A percentile compares a stretch with the other conserved stretches of the same genome.
Evolutionary conservation across 1,140 invertebrate genomes (phyloP).

Genomic region (Phortica variegata): DNA sequence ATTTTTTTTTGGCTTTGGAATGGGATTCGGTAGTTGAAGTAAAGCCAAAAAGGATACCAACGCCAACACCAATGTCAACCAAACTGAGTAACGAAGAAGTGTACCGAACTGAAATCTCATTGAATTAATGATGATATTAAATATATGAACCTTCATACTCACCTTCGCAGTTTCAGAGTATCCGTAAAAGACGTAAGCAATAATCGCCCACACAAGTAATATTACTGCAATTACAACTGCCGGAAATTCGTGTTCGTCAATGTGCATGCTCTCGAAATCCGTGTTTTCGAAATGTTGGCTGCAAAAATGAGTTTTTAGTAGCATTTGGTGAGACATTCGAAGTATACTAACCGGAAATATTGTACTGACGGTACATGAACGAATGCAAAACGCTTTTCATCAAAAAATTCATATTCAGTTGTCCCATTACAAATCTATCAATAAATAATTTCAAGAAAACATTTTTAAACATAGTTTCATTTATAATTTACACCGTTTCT

Average conservation of each 20-base stretch:
- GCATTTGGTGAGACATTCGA: too few relatives aligned
- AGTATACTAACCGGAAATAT: conserved; percentile 11
- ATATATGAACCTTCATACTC: not conserved
- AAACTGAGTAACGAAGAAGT: conserved; percentile 12
- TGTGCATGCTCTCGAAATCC: too few relatives aligned
- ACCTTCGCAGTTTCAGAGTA: conserved; percentile 10
- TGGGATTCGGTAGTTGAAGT: conserved; percentile 65
- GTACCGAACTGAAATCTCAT: conserved; percentile 9
- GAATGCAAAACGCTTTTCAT: too few relatives aligned
- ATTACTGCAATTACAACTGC: not conserved
- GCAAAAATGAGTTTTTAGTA: too few relatives aligned
- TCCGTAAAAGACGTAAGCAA: conserved; percentile 9
- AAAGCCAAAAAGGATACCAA: conserved; percentile 4
- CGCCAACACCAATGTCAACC: not conserved
- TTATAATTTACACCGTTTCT: too few relatives aligned
- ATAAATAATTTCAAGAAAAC: too few relatives aligned
- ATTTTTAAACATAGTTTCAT: too few relatives aligned
- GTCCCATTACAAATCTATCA: too few relatives aligned
- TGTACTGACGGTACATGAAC: conserved; percentile 16
- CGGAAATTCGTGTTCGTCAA: too few relatives aligned
- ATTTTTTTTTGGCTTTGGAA: too few relatives aligned
- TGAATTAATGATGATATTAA: not conserved
- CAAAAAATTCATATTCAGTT: too few relatives aligned
- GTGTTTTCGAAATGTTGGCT: too few relatives aligned
- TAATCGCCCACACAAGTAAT: conserved; percentile 8